Evolutionary conservation across 2,888 invertebrate species (phyloP), one percentile per base, ranked within the genome.

Genomic region (Tenthredo amoena): DNA sequence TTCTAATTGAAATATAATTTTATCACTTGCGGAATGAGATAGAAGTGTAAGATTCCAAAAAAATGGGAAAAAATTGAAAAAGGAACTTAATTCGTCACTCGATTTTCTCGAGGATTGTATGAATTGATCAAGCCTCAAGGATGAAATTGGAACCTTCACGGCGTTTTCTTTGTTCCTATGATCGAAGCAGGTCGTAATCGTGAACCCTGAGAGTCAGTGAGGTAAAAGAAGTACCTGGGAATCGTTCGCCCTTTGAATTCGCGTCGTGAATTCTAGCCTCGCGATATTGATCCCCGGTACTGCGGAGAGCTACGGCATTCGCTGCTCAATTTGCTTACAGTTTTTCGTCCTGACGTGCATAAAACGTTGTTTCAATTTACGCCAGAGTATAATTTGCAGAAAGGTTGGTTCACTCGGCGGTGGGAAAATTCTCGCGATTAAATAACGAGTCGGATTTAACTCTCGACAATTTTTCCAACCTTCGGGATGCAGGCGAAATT

Each of bases 221-320:
- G 40, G 58, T 40, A 81, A 37, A 58, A 40, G 81, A 81, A 55
- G 15, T 47, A 81, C 81, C 81, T 81, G 81, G 81, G 81, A 81
- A 81, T 40, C 40, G 21, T 37, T 81, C 81, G 81, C 81, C 81
- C 81, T 81, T 81, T 81, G 12, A 12, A 81, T 62, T 81, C 81
- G 2, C 58, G 15, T 81, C 58, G 58, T 81, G 81, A 58, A 62
- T 81, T 62, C 62, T 81, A 26, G 21, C 40, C 37, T 40, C 58
- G 81, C 40, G 81, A 37, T 58, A 81, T 62, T 62, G 58, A 81
- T 62, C 62, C 62, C 26, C 40, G 21, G 58, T 2, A 40, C n/a
- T 37, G 58, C 50, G 40, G 9, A 37, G 12, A 81, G 31, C 81
- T 58, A 62, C 15, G 21, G 1, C 18, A 62, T 62, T 37, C 37